A percentile compares a stretch with the other conserved stretches of the same genome.
Evolutionary conservation across 2,888 invertebrate species (phyloP).

Genomic region (Labia minor): DNA sequence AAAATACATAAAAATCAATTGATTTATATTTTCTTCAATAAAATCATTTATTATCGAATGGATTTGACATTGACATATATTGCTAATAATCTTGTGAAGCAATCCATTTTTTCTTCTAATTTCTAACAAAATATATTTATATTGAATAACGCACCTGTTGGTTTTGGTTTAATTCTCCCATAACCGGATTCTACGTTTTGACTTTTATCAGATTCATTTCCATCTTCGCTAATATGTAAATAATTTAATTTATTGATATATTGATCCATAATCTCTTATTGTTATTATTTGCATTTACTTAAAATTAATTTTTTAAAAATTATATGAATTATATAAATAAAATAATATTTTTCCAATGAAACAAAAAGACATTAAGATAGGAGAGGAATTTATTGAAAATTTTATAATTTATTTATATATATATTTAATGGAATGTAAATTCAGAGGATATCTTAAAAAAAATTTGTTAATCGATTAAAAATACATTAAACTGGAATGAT

Average conservation of each 20-base stretch:
- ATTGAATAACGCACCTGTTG: constrained; percentile 27
- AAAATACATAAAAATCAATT: too few relatives aligned
- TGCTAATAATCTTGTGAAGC: too few relatives aligned
- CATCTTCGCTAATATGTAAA: constrained; percentile 24
- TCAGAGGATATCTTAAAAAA: not conserved
- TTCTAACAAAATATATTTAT: too few relatives aligned
- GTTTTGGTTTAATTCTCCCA: constrained; percentile 35
- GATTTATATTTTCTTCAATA: too few relatives aligned
- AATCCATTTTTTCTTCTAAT: too few relatives aligned
- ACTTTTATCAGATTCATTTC: constrained; percentile 16
- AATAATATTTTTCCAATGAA: not conserved
- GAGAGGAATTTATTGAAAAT: too few relatives aligned
- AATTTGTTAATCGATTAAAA: not conserved
- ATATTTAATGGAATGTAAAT: not conserved
- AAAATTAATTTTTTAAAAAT: too few relatives aligned
- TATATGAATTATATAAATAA: not conserved
- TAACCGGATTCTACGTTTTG: constrained; percentile 32
- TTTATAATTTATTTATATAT: too few relatives aligned
- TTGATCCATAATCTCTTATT: constrained; percentile 26
- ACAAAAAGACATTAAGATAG: not conserved
- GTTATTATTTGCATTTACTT: too few relatives aligned
- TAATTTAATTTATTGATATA: constrained; percentile 27
- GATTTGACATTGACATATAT: too few relatives aligned
- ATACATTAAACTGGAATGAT: not conserved
- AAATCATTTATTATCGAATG: too few relatives aligned